These are phyloP conservation scores for Grapholita molesta DNA, from an alignment of 1,140 invertebrate genomes.

Conservation along the genomic window DNA sequence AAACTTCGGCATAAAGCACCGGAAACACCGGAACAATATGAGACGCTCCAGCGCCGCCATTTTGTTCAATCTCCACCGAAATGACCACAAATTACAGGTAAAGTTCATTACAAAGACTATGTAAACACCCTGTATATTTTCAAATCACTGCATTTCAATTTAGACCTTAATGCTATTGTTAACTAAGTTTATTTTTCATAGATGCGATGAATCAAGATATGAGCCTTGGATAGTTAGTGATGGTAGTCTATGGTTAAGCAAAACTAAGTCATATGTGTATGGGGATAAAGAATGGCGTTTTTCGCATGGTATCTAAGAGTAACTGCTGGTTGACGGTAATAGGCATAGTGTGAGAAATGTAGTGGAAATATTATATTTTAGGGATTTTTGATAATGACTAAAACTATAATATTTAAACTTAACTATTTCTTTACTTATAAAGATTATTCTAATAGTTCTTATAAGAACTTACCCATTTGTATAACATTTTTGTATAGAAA, in stretches of 20 bases:
- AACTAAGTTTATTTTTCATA: neutral
- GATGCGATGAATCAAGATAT: neutral
- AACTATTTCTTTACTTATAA: too few relatives aligned
- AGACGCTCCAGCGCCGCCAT: slow-evolving; percentile 41
- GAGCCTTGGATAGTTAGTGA: neutral
- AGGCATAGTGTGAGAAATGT: slow-evolving; percentile 8
- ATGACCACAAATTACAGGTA: slow-evolving; percentile 33
- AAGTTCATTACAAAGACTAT: slow-evolving; percentile 18
- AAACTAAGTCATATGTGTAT: neutral
- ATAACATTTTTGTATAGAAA: too few relatives aligned
- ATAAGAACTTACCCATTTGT: too few relatives aligned
- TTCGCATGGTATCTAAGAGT: neutral
- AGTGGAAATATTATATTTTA: neutral
- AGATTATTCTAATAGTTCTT: too few relatives aligned
- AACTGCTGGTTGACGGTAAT: neutral
- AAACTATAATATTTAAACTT: too few relatives aligned
- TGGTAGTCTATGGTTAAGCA: neutral
- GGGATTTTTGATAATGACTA: neutral
- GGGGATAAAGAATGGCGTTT: neutral
- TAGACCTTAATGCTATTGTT: neutral
- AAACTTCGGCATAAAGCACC: slow-evolving; percentile 38
- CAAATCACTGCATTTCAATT: neutral
- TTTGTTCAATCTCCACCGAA: slow-evolving; percentile 25
- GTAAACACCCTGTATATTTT: neutral
- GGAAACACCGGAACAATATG: slow-evolving; percentile 44